Conservation (phyloP, 1,140 invertebrate species). For the Thaumatotibia leucotreta region DNA sequence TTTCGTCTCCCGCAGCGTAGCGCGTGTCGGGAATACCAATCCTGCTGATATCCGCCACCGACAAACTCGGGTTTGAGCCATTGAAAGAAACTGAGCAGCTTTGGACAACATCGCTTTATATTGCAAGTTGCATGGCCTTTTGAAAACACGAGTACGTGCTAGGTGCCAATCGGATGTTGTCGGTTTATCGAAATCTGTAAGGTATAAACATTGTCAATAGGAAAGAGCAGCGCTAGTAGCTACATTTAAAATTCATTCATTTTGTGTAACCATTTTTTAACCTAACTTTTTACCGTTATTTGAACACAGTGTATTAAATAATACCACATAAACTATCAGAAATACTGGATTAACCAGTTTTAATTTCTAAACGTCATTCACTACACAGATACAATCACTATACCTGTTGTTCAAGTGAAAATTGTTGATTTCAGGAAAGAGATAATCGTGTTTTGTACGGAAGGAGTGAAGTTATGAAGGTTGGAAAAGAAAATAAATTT, state of each 20-base stretch:
- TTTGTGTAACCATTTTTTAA: too few relatives aligned
- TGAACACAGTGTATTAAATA: too few relatives aligned
- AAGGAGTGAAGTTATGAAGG: constrained; percentile 44
- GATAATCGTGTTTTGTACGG: not conserved
- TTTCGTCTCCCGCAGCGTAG: constrained; percentile 43
- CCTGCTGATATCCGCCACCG: constrained; percentile 24
- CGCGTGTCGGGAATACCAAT: constrained; percentile 54
- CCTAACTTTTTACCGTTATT: too few relatives aligned
- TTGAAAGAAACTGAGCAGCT: constrained; percentile 25
- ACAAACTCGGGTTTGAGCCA: constrained; percentile 23
- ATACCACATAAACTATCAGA: too few relatives aligned
- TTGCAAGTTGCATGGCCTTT: not conserved
- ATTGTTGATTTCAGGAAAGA: not conserved
- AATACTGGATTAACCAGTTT: too few relatives aligned
- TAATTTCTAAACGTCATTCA: too few relatives aligned
- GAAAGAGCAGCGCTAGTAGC: too few relatives aligned
- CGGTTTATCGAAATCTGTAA: not conserved
- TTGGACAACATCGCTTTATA: not conserved
- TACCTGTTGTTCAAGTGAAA: not conserved
- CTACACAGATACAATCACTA: not conserved
- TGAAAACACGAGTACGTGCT: not conserved
- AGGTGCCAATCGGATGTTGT: not conserved
- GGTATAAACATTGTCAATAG: too few relatives aligned
- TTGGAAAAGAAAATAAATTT: constrained; percentile 64
- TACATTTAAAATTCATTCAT: too few relatives aligned